These are phyloP conservation scores for Podarcis muralis DNA, from an alignment of 2,113 vertebrate genomes.

Conservation along the genomic window DNA sequence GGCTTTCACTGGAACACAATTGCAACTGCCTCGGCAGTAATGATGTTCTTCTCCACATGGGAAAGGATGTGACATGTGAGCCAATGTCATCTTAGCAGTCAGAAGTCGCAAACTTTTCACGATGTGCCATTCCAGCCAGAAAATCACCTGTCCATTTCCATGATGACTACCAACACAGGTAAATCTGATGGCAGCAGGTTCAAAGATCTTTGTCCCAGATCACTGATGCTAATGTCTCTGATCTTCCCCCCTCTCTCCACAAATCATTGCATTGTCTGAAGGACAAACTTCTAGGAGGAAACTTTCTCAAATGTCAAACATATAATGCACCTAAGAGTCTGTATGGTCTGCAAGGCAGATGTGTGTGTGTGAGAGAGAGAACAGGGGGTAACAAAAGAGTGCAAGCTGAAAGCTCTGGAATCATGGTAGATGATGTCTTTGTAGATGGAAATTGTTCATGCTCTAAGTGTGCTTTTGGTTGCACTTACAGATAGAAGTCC, in stretches of 20 bases:
- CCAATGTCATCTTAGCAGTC: not conserved
- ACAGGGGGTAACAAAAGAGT: no score
- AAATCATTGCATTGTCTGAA: no score
- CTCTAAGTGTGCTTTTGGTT: not conserved
- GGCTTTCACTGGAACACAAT: not conserved
- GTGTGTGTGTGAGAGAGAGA: no score
- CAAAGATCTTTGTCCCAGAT: not conserved
- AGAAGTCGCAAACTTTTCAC: not conserved
- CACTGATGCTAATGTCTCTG: no score
- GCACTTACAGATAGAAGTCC: not conserved
- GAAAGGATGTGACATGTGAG: not conserved
- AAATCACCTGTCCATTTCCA: not conserved
- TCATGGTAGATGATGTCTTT: not conserved
- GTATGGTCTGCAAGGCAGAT: no score
- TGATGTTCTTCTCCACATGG: not conserved
- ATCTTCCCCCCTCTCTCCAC: no score
- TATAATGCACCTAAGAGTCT: not conserved
- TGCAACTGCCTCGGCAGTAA: not conserved
- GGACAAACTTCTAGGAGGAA: not conserved
- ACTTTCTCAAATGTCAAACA: not conserved
- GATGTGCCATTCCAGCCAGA: not conserved
- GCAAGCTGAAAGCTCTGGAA: not conserved
- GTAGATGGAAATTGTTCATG: not conserved
- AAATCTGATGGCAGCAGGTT: not conserved
- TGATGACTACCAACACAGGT: not conserved